phyloP scores from a whole-genome alignment of 2,888 invertebrate genomes.

The Phorcus lineatus region DNA sequence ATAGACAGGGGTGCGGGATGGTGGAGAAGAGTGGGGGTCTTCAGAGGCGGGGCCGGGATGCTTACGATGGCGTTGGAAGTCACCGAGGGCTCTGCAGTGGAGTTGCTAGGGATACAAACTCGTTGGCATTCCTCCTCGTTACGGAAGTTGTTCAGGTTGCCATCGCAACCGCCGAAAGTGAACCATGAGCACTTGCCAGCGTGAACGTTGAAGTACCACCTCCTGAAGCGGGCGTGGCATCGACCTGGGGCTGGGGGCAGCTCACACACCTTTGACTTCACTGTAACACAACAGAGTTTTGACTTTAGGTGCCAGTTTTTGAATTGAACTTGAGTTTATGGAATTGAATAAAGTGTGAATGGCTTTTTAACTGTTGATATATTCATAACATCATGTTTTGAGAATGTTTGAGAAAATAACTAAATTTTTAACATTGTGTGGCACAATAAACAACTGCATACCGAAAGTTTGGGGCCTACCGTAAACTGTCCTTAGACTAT shows the following conservation, averaged over 20 bases:
- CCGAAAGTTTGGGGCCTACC: no score
- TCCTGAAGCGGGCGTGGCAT: constrained; percentile 60
- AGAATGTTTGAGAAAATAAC: no score
- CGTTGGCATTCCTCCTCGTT: constrained; percentile 57
- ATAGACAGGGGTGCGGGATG: constrained; percentile 26
- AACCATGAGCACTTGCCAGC: constrained; percentile 64
- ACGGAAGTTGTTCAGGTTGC: constrained; percentile 66
- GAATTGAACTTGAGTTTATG: no score
- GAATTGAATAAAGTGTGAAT: no score
- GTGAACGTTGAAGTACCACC: constrained; percentile 67
- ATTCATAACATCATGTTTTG: no score
- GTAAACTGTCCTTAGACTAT: no score
- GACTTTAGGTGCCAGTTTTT: no score
- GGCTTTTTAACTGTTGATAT: no score
- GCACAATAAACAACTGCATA: no score
- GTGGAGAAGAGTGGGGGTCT: constrained; percentile 2
- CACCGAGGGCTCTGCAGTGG: background rate
- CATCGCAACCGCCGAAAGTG: constrained; percentile 65
- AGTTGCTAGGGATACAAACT: constrained; percentile 46
- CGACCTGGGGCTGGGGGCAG: constrained; percentile 58
- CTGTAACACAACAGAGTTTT: constrained; percentile 28
- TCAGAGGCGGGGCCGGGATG: background rate
- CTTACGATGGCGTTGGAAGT: background rate
- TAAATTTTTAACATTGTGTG: no score
- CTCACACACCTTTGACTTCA: constrained; percentile 53